Evolutionary conservation across 2,113 vertebrate genomes (phyloP), one percentile per base, ranked within the genome.

Genomic region (Arothron firmamentum): DNA sequence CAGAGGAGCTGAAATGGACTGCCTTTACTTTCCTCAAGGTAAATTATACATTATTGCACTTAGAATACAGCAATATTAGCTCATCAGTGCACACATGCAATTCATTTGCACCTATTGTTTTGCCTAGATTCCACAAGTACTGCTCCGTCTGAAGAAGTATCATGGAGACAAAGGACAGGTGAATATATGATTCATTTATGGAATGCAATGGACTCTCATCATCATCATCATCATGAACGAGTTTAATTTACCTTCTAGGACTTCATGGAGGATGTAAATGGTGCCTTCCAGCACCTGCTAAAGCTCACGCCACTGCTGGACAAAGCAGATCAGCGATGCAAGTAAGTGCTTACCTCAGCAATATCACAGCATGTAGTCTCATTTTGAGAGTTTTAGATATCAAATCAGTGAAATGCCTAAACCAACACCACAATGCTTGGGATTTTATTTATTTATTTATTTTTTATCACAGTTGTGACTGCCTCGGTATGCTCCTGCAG

Each of bases 11-110:
- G 18, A 99, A 99, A 81, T 99, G 97, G 97, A 98, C 97, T 0
- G 97, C 97, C 0, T 99, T 98, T 82, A 99, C 96, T 9, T 98
- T 98, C 82, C 94, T 98, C 46, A 98, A 98, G 92, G 96, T 98
- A 17, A 52, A 23, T n/a, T 7, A 16, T 16, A 16, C 43, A 45
- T 11, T 28, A 28, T 3, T 7, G 25, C 25, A 28, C 25, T 25
- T 34, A 34, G 9, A 34, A 34, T 12, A 6, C 34, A 38, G 11
- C 34, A 11, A 11, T 38, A 11, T 38, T 8, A 38, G 34, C 34
- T 38, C 8, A 38, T 38, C 11, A 34, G 10, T 54, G 10, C 12
- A 28, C 20, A n/a, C 45, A 20, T 49, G 28, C 9, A 17, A 41
- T 43, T 51, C 1, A 0, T 12, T 18, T 3, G 11, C 23, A 16